Conservation (phyloP, 2,113 vertebrate species). For the Tichodroma muraria region DNA sequence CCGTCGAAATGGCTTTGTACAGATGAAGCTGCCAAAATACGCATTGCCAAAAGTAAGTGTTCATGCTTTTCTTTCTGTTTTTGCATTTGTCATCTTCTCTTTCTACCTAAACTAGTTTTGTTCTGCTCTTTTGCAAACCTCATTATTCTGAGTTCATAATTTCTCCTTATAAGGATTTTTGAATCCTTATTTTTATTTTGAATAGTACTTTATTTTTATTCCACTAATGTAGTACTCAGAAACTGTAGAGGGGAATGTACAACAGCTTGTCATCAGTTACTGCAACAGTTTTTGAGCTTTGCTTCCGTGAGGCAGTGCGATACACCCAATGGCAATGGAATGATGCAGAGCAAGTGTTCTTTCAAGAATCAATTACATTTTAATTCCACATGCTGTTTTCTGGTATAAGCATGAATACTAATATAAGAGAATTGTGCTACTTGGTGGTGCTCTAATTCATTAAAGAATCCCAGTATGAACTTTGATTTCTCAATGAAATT, state of each 20-base stretch:
- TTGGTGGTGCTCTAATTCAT: not conserved
- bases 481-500: not conserved
- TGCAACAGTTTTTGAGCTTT: not conserved
- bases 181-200: not conserved
- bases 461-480: not conserved
- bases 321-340: not conserved
- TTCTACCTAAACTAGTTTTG: not conserved
- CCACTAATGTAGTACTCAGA: not conserved
- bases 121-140: not conserved
- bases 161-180: not conserved
- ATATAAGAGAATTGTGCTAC: not conserved
- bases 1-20: conserved; percentile 81
- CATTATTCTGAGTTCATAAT: not conserved
- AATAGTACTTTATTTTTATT: not conserved
- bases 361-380: not conserved
- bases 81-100: not conserved
- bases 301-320: not conserved
- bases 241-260: not conserved
- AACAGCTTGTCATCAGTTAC: not conserved
- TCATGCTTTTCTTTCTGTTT: not conserved
- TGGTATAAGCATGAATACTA: not conserved
- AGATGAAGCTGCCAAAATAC: conserved; percentile 94
- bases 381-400: not conserved
- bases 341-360: not conserved
- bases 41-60: conserved; percentile 86